phyloP scores from a whole-genome alignment of 2,888 invertebrate species.

The Trissoscelio sp. region DNA sequence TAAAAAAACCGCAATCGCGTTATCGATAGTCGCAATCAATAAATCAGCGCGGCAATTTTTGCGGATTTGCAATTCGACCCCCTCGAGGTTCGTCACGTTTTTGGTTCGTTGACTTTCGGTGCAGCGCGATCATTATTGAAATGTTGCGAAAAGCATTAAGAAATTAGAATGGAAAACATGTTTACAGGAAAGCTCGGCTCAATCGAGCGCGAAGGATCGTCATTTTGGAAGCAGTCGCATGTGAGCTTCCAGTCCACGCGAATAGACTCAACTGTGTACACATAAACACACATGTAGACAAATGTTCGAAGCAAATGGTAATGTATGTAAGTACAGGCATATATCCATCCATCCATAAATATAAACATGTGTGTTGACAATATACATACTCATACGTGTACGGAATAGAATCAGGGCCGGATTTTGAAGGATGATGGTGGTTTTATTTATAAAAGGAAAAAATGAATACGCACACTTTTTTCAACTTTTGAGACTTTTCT shows the following conservation, averaged over 20 bases:
- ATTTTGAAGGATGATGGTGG: too few relatives aligned
- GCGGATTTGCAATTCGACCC: neutral
- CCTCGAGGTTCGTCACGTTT: constrained; percentile 26
- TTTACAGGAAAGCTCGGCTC: constrained; percentile 52
- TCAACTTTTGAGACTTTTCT: too few relatives aligned
- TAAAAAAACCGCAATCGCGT: constrained; percentile 11
- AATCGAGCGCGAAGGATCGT: constrained; percentile 59
- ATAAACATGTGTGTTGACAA: too few relatives aligned
- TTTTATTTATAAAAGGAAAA: too few relatives aligned
- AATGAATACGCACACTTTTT: too few relatives aligned
- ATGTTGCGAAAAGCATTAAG: constrained; percentile 45
- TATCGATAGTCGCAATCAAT: neutral
- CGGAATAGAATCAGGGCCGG: constrained; percentile 16
- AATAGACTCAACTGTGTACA: neutral
- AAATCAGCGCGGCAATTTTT: constrained; percentile 5
- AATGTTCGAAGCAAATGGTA: constrained; percentile 23
- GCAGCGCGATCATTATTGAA: constrained; percentile 30
- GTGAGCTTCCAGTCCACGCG: constrained; percentile 28
- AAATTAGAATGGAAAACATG: constrained; percentile 62
- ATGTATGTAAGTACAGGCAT: constrained; percentile 16
- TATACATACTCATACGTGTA: neutral
- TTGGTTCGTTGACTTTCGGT: constrained; percentile 20
- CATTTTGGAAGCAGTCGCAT: constrained; percentile 46
- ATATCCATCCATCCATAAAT: constrained; percentile 4
- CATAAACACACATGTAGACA: constrained; percentile 3